Percentiles rank a stretch among this genome's conserved stretches.
Conservation (phyloP, 2,888 invertebrate species). For the Watsonalla cultraria region DNA sequence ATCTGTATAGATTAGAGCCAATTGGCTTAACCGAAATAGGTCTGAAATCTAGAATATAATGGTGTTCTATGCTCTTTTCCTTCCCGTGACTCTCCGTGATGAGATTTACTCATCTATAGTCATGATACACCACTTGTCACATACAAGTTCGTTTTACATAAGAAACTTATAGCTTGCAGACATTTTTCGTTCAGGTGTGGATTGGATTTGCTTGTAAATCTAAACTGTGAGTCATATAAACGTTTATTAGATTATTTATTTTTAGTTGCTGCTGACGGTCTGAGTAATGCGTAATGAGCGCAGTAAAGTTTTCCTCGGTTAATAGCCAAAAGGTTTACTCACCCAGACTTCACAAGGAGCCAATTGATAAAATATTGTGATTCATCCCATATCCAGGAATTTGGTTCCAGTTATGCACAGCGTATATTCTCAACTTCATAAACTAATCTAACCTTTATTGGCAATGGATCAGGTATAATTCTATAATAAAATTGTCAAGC, state of each 20-base stretch:
- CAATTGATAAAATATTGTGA: slow-evolving; percentile 2
- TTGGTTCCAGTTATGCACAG: neutral
- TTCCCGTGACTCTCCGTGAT: no score
- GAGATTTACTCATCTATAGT: no score
- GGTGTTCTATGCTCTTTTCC: no score
- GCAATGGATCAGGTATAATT: neutral
- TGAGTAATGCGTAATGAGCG: neutral
- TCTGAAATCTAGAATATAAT: no score
- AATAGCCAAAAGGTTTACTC: slow-evolving; percentile 2
- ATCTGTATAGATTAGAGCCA: no score
- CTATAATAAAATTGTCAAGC: slow-evolving; percentile 1
- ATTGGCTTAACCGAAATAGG: no score
- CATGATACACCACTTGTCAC: no score
- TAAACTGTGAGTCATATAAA: neutral
- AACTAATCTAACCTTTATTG: neutral
- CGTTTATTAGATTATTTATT: neutral
- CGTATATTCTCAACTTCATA: neutral
- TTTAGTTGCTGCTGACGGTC: neutral
- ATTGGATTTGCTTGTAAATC: no score
- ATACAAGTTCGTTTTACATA: no score
- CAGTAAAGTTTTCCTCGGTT: neutral
- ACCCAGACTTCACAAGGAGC: slow-evolving; percentile 3
- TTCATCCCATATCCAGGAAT: slow-evolving; percentile 1
- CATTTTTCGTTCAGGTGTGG: no score
- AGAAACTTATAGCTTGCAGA: no score